Base-by-base conservation (phyloP, 2,797 vertebrate genomes). In the Lutjanus campechanus region DNA sequence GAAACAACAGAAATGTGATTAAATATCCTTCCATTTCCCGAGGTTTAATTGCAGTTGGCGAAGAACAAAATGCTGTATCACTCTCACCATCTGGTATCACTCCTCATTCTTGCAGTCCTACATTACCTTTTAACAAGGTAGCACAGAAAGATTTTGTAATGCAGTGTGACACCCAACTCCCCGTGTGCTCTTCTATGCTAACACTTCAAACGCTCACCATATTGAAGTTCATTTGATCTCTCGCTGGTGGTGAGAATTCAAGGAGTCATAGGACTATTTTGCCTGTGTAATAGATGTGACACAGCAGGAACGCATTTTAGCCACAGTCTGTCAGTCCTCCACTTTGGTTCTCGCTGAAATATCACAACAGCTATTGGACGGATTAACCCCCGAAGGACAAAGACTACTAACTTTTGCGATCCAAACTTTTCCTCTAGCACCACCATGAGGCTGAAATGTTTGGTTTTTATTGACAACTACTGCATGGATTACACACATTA, bases 151-250 rank as follows among this genome's bases (percentile, higher is more conserved):
- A 74, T 73, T 62, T 65, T 56, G 7, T 77, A 79, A 83, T 70
- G 56, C 40, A 41, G 60, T 22, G 55, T 76, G 71, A 75, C 74
- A 46, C 41, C 22, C 81, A 43, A 68, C 59, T 72, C 51, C 66
- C 68, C 25, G 8, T 70, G 47, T 17, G 58, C 50, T 84, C 82
- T 75, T 66, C 36, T 40, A 51, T n/a, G 20, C 63, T 51, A 66
- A 71, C 47, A 84, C 43, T 77, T 75, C 73, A 82, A 81, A 80
- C 49, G 22, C 58, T 75, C 71, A 7, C 11, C 29, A 46, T 66
- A 46, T 44, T 77, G 53, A 70, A 69, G 44, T 62, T 73, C 19
- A 85, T 74, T 86, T 79, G 66, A 69, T 76, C 15, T 75, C 70
- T 76, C 46, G 7, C 43, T 53, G 77, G 65, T 59, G 67, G 43